Percentiles rank a stretch among this genome's conserved stretches.
These are phyloP conservation scores for Rhea pennata DNA, from an alignment of 2,113 vertebrate genomes.

Conservation along the genomic window DNA sequence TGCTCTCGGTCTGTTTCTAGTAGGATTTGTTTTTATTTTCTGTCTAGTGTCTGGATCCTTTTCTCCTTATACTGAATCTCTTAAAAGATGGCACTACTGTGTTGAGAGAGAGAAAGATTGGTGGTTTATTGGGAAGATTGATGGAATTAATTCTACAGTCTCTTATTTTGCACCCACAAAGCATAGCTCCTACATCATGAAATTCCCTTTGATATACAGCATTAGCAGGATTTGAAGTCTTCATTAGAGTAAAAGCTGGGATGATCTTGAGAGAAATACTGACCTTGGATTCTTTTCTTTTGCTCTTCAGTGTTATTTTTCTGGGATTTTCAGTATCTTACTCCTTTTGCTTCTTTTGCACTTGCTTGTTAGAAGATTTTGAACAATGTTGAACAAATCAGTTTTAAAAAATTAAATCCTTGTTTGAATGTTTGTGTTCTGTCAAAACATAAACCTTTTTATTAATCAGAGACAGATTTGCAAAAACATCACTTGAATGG, in stretches of 20 bases:
- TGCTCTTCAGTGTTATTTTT: neutral
- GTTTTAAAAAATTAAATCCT: neutral
- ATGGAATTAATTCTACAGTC: neutral
- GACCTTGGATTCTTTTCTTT: neutral
- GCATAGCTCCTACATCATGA: neutral
- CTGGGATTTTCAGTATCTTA: neutral
- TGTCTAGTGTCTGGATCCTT: neutral
- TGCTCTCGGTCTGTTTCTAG: neutral
- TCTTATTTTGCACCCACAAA: neutral
- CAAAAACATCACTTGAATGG: neutral
- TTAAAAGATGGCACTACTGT: neutral
- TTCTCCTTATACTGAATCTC: neutral
- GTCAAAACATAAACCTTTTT: neutral
- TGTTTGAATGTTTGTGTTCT: neutral
- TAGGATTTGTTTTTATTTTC: neutral
- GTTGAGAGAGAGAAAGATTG: neutral
- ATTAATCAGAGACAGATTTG: neutral
- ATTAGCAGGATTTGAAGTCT: neutral
- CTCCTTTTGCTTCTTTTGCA: neutral
- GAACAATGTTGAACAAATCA: neutral
- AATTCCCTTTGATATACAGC: neutral
- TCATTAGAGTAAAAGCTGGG: neutral
- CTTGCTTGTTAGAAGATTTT: neutral
- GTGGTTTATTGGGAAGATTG: neutral
- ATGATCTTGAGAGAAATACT: neutral